phyloP scores from a whole-genome alignment of 2,888 invertebrate genomes.

The Ormyrus labotus region DNA sequence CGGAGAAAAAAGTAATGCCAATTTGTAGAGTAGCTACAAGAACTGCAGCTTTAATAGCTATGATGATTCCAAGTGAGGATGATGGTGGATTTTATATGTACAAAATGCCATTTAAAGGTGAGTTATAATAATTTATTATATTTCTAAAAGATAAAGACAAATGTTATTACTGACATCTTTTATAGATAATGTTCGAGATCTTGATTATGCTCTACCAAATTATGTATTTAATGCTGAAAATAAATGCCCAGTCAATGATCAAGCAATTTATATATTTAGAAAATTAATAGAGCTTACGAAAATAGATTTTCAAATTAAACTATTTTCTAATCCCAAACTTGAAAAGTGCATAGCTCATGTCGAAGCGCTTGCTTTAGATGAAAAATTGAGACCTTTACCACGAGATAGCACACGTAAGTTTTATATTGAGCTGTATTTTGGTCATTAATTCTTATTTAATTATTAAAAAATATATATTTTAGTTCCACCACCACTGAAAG shows the following conservation, averaged over 20 bases:
- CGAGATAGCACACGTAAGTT: slow-evolving; percentile 48
- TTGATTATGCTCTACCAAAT: slow-evolving; percentile 1
- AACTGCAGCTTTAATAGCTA: slow-evolving; percentile 50
- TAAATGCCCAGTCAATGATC: slow-evolving; percentile 38
- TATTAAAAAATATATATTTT: background rate
- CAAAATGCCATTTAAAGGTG: slow-evolving; percentile 59
- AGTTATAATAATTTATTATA: background rate
- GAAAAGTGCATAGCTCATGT: slow-evolving; percentile 57
- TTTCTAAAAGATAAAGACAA: background rate
- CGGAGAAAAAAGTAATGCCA: slow-evolving; percentile 56
- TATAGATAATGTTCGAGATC: slow-evolving; percentile 57
- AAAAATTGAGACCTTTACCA: slow-evolving; percentile 24
- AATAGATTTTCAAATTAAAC: slow-evolving; percentile 44
- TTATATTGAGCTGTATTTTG: background rate
- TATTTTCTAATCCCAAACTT: slow-evolving; percentile 59
- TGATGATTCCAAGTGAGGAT: slow-evolving; percentile 58
- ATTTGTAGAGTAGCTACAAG: slow-evolving; percentile 55
- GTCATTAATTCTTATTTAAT: background rate
- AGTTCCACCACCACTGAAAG: slow-evolving; percentile 33
- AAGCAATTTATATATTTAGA: slow-evolving; percentile 49
- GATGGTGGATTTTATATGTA: slow-evolving; percentile 62
- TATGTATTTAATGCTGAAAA: slow-evolving; percentile 40
- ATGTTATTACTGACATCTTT: background rate
- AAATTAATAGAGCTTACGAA: slow-evolving; percentile 52
- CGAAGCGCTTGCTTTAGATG: slow-evolving; percentile 61